Evolutionary conservation across 2,113 vertebrate species (phyloP).

Genomic region (Apodemus sylvaticus): DNA sequence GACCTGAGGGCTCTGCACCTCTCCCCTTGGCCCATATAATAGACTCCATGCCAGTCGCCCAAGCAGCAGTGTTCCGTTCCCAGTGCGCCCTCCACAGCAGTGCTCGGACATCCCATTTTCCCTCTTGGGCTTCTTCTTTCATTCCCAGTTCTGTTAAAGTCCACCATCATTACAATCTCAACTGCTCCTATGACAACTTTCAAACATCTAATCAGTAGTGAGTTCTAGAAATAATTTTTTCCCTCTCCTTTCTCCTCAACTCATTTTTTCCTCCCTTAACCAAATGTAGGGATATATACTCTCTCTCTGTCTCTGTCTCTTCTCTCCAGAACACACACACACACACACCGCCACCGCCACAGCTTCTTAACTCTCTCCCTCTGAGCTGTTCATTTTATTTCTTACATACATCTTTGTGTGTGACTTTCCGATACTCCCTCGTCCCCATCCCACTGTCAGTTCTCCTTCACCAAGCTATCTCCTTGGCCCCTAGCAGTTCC

Average conservation of each 20-base stretch:
- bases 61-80: background rate
- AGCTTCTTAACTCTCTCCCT: background rate
- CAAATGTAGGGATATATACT: background rate
- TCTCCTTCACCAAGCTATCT: background rate
- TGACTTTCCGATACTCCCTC: background rate
- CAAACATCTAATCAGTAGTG: background rate
- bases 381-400: background rate
- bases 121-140: background rate
- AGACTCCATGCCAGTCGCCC: background rate
- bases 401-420: background rate
- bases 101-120: background rate
- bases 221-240: background rate
- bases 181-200: background rate
- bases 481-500: background rate
- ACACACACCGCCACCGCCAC: background rate
- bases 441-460: background rate
- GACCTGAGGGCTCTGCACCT: background rate
- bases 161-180: background rate
- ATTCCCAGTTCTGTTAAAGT: background rate
- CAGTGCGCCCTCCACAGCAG: background rate
- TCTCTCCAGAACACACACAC: background rate
- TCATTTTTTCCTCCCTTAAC: background rate
- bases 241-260: background rate
- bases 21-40: background rate
- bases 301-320: background rate